Base-by-base conservation (phyloP, 2,888 invertebrate genomes). In the Athripsodes cinereus region DNA sequence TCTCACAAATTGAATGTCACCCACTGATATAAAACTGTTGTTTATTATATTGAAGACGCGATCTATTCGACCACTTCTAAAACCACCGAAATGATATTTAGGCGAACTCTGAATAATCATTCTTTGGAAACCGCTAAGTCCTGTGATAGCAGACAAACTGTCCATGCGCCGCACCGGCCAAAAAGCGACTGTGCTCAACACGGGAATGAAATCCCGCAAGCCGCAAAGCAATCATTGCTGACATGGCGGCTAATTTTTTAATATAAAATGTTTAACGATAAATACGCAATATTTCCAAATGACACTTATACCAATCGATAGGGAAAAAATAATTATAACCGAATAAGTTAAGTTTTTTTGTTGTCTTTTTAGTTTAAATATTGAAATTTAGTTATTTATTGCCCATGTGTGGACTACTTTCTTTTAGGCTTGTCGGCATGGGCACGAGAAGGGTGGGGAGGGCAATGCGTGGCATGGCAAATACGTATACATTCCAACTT, bases 1-100 rank as follows among this genome's bases (percentile, higher is more conserved):
- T 69, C 78, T 74, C 74, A 79, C 78, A 74, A 78, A 79, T 76
- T 78, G 78, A 72, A 78, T 76, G 72, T 78, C 78, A 78, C 76
- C 76, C 78, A 78, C 78, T 78, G 76, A 76, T 73, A 77, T 57
- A 47, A 60, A 22, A 60, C 35, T 60, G 58, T 59, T 53, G 19
- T 58, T 51, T 55, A 59, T 54, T 47, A 13, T 40, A 55, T 26
- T 52, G 2, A 53, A 53, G 22, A 52, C 47, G 53, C 60, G 60
- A 60, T 57, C 53, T 54, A 57, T 57, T 35, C 60, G 59, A 53
- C 56, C 51, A 53, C 60, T 60, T 53, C 60, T 57, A 19, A 51
- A 54, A 57, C 56, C 59, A 57, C 60, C 60, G 57, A 55, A 55
- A 55, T 57, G 55, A 58, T 59, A 60, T 57, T 57, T 19, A 57